Evolutionary conservation across 23 tunicate genomes (phyloP).

Genomic region (Ciona savignyi): DNA sequence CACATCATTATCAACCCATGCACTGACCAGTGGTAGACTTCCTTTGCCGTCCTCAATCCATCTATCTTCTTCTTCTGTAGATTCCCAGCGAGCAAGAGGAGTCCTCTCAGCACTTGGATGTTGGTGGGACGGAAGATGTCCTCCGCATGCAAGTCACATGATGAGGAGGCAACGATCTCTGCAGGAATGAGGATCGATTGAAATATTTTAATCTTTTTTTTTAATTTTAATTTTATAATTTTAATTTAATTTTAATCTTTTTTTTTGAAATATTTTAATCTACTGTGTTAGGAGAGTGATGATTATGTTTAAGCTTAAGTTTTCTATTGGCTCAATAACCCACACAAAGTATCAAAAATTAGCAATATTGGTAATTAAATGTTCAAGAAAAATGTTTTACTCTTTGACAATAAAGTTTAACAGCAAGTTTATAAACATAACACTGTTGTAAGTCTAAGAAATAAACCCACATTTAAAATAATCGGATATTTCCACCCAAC

Average conservation of each 20-base stretch:
- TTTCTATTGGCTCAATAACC: no score
- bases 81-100: conserved; percentile 41
- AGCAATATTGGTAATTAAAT: not conserved
- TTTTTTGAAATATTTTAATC: no score
- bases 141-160: conserved; percentile 42
- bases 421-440: no score
- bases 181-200: no score
- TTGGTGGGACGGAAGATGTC: conserved; percentile 54
- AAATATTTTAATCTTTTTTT: not conserved
- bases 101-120: conserved; percentile 29
- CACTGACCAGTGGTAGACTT: conserved; percentile 68
- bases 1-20: not conserved
- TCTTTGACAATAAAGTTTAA: no score
- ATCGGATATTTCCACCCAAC: not conserved
- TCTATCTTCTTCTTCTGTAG: conserved; percentile 32
- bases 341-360: not conserved
- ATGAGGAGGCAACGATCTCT: conserved; percentile 19
- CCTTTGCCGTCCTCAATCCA: conserved; percentile 48
- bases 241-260: no score
- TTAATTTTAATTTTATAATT: no score
- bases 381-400: not conserved
- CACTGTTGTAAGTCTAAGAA: no score
- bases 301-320: no score
- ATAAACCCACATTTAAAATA: no score
- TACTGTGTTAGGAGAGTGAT: no score